Evolutionary conservation across 2,888 invertebrate species (phyloP).

Genomic region (Leptarthrus brevirostris): DNA sequence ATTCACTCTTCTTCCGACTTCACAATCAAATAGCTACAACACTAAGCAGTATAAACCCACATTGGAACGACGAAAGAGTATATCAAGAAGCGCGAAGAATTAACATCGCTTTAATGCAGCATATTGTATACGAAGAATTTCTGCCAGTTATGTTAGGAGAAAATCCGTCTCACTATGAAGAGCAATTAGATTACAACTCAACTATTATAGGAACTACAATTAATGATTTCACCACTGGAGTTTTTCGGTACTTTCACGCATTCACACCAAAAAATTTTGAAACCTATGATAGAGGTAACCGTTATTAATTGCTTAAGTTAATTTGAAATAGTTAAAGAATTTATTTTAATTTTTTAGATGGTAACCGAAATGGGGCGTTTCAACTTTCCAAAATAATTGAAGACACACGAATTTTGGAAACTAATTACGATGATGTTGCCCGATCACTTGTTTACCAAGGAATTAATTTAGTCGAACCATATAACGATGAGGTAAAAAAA

Average conservation of each 20-base stretch:
- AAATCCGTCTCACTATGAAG: background rate
- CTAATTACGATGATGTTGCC: slow-evolving; percentile 70
- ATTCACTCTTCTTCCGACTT: slow-evolving; percentile 70
- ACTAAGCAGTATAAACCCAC: slow-evolving; percentile 69
- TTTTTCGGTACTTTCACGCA: slow-evolving; percentile 83
- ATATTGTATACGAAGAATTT: slow-evolving; percentile 73
- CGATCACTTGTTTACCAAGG: slow-evolving; percentile 70
- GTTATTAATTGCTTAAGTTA: slow-evolving; percentile 12
- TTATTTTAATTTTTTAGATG: slow-evolving; percentile 17
- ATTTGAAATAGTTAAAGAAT: background rate
- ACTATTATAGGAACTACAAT: slow-evolving; percentile 67
- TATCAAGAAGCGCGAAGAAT: slow-evolving; percentile 71
- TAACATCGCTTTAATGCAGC: slow-evolving; percentile 71
- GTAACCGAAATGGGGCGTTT: background rate
- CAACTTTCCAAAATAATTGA: slow-evolving; percentile 46
- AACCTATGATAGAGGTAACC: slow-evolving; percentile 62
- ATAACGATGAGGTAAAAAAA: slow-evolving; percentile 49
- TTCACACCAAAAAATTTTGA: slow-evolving; percentile 59
- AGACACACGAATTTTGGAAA: slow-evolving; percentile 45
- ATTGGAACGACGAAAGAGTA: slow-evolving; percentile 71
- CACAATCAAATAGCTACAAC: slow-evolving; percentile 71
- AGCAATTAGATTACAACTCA: slow-evolving; percentile 58
- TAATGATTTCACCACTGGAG: slow-evolving; percentile 81
- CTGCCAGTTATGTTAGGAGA: slow-evolving; percentile 67
- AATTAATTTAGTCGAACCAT: slow-evolving; percentile 16